Evolutionary conservation across 2,113 vertebrate species (phyloP).

Genomic region (Cyanoderma ruficeps): DNA sequence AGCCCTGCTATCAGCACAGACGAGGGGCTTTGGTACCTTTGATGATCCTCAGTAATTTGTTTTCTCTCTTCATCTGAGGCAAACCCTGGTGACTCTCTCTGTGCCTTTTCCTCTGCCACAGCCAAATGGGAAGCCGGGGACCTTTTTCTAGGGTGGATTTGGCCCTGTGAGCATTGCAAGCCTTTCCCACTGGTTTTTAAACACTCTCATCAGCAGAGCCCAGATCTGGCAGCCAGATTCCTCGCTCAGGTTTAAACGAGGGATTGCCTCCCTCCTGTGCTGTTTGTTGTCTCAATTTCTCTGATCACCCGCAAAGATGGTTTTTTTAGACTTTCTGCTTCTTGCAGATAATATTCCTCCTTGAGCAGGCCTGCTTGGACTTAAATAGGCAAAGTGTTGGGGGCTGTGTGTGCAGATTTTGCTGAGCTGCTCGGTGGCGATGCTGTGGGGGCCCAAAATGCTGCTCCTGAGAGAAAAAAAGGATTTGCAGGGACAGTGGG

Average conservation of each 20-base stretch:
- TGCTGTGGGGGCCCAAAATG: not conserved
- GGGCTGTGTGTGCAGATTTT: not conserved
- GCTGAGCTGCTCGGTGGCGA: not conserved
- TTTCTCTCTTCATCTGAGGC: not conserved
- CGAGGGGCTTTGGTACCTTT: not conserved
- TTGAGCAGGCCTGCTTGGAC: not conserved
- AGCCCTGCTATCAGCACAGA: not conserved
- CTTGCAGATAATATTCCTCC: conserved; percentile 30
- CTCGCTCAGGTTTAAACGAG: not conserved
- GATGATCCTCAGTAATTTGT: rapidly evolving
- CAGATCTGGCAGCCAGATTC: conserved; percentile 1
- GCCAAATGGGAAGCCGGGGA: not conserved
- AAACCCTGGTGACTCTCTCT: not conserved
- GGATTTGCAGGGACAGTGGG: not conserved
- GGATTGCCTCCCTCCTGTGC: conserved; percentile 39
- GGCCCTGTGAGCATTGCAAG: not conserved
- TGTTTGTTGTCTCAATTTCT: conserved; percentile 30
- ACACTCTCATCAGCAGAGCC: not conserved
- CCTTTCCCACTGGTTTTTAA: not conserved
- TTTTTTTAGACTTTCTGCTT: not conserved
- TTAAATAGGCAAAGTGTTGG: not conserved
- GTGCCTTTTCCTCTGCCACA: not conserved
- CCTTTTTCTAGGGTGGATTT: not conserved
- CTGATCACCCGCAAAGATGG: conserved; percentile 16
- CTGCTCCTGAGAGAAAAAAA: not conserved